Conservation (phyloP, 2,888 invertebrate genomes). For the Drosophila histrio region DNA sequence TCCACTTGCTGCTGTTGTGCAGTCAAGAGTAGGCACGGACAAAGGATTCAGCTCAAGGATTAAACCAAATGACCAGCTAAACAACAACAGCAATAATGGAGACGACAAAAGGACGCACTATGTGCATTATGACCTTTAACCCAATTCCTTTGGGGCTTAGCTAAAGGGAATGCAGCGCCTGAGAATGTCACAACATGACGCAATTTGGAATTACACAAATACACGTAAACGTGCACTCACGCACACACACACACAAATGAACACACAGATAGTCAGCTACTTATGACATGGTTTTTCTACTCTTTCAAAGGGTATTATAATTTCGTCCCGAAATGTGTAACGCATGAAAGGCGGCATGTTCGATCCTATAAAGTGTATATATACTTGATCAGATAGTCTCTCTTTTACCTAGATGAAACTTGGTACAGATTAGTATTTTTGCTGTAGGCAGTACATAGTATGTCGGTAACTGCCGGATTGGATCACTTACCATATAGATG, state of each 20-base stretch:
- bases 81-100: slow-evolving; percentile 7
- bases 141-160: slow-evolving; percentile 36
- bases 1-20: slow-evolving; percentile 18
- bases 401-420: too few relatives aligned
- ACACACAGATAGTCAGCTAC: slow-evolving; percentile 5
- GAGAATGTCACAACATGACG: slow-evolving; percentile 46
- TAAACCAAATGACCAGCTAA: slow-evolving; percentile 37
- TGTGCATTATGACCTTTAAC: slow-evolving; percentile 45
- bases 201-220: slow-evolving; percentile 44
- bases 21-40: slow-evolving; percentile 62
- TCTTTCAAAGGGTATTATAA: too few relatives aligned
- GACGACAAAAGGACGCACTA: neutral
- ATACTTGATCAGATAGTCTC: too few relatives aligned
- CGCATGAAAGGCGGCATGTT: too few relatives aligned
- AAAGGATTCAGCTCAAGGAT: slow-evolving; percentile 12
- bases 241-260: slow-evolving; percentile 1
- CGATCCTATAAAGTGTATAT: too few relatives aligned
- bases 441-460: too few relatives aligned
- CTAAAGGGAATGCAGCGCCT: slow-evolving; percentile 5
- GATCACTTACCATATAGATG: too few relatives aligned
- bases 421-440: too few relatives aligned
- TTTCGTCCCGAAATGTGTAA: too few relatives aligned
- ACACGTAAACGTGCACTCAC: neutral
- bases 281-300: slow-evolving; percentile 21
- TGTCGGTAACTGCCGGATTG: too few relatives aligned